Evolutionary conservation across 2,888 invertebrate genomes (phyloP), one percentile per base, ranked within the genome.

Genomic region (Eustalomyia histrio): DNA sequence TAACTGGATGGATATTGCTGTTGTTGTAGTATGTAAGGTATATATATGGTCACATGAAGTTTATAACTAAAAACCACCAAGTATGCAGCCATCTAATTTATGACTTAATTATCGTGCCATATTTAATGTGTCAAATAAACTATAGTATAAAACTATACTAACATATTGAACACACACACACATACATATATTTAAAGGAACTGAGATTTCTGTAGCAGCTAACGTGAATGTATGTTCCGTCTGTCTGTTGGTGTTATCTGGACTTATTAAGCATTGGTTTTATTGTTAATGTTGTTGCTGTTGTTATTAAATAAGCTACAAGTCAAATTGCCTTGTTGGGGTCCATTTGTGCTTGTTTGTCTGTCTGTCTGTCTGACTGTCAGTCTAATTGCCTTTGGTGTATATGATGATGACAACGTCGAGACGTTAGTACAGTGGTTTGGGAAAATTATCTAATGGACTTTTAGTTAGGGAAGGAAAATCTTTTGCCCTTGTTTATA

Each of bases 61-160:
- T 76, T 72, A 64, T 68, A 80, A 73, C 61, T 43, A 73, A 80
- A 80, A 72, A 65, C 81, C 81, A 81, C 82, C 81, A 79, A 79
- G 65, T 79, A 75, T 83, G 80, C 83, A 83, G 83, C 88, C 87
- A 88, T 88, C 88, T 88, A 89, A 89, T 89, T 89, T 89, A 89
- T 90, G 89, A 89, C 89, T 89, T 89, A 89, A 89, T 89, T 89
- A 89, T 89, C 90, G 86, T 87, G 87, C 88, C 88, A 88, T 89
- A 89, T 88, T 88, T 89, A 89, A 90, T 90, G 89, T 87, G 89
- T 88, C 87, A 89, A 88, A 89, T 90, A 92, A 92, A 92, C 92
- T 92, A 92, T 92, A 93, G 92, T 86, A 88, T 88, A 87, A 89
- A 88, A 87, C 87, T 87, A 87, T 87, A 87, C 86, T 85, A 84